phyloP scores from a whole-genome alignment of 2,888 invertebrate genomes.

The Pachymerium ferrugineum region DNA sequence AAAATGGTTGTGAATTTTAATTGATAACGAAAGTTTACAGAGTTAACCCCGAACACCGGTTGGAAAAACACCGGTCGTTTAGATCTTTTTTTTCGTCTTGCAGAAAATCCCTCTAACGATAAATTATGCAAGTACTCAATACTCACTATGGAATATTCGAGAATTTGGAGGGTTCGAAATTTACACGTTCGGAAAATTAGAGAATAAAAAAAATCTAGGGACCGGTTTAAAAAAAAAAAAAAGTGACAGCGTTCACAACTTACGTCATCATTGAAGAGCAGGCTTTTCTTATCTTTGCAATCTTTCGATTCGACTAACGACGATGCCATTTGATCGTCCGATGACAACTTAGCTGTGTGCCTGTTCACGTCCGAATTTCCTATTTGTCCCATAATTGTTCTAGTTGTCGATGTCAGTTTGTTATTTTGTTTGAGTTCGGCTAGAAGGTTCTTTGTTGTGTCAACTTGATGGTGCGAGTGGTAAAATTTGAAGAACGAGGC shows the following conservation, averaged over 20 bases:
- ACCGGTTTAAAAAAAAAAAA: too few species aligned
- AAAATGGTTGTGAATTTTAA: neutral
- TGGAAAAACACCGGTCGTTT: too few species aligned
- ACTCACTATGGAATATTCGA: too few species aligned
- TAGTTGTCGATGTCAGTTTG: neutral
- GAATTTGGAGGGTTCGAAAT: too few species aligned
- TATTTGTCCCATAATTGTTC: neutral
- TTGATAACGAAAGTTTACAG: neutral
- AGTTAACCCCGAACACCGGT: neutral
- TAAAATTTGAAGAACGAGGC: neutral
- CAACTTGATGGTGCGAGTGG: neutral
- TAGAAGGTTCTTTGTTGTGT: neutral
- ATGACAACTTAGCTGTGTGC: neutral
- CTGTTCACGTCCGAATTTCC: neutral
- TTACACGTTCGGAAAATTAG: too few species aligned
- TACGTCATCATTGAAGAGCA: conserved; percentile 4
- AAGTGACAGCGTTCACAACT: too few species aligned
- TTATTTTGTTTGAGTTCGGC: neutral
- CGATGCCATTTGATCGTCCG: neutral
- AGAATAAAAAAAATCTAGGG: too few species aligned
- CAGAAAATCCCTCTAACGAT: too few species aligned
- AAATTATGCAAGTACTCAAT: too few species aligned
- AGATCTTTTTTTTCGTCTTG: too few species aligned
- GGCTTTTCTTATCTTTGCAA: neutral
- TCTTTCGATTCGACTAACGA: neutral